Conservation (phyloP, 1,140 invertebrate genomes). For the Tenebrio molitor region DNA sequence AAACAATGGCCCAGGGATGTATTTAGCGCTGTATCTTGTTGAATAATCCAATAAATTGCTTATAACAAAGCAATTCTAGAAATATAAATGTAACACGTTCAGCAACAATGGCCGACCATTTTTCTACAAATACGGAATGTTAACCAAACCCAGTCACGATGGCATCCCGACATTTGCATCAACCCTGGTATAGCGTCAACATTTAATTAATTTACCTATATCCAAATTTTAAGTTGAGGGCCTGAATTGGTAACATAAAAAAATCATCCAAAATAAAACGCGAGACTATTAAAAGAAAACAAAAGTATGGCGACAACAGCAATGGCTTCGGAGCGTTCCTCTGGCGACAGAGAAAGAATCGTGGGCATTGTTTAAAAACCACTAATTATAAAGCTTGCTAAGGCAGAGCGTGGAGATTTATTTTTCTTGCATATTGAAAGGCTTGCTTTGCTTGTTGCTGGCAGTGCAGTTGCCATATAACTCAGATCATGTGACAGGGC, state of each 20-base stretch:
- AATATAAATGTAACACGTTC: slow-evolving; percentile 62
- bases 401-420: slow-evolving; percentile 60
- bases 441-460: slow-evolving; percentile 58
- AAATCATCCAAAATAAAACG: slow-evolving; percentile 38
- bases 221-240: background rate
- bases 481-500: slow-evolving; percentile 62
- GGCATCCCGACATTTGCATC: slow-evolving; percentile 44
- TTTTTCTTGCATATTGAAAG: slow-evolving; percentile 65
- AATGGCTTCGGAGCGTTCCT: slow-evolving; percentile 44
- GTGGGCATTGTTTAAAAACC: slow-evolving; percentile 65
- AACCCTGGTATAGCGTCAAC: slow-evolving; percentile 8
- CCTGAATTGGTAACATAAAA: background rate
- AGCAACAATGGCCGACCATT: slow-evolving; percentile 57
- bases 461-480: slow-evolving; percentile 61
- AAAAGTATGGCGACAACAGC: slow-evolving; percentile 58
- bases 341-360: slow-evolving; percentile 53
- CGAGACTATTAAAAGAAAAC: slow-evolving; percentile 59
- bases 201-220: slow-evolving; percentile 35
- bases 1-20: slow-evolving; percentile 11
- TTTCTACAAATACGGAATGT: slow-evolving; percentile 59
- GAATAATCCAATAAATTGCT: slow-evolving; percentile 63
- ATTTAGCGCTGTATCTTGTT: slow-evolving; percentile 31
- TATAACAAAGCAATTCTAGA: slow-evolving; percentile 63
- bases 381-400: slow-evolving; percentile 63
- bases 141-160: slow-evolving; percentile 58